Base-by-base conservation (phyloP, 2,888 invertebrate genomes). In the Pterostichus madidus region DNA sequence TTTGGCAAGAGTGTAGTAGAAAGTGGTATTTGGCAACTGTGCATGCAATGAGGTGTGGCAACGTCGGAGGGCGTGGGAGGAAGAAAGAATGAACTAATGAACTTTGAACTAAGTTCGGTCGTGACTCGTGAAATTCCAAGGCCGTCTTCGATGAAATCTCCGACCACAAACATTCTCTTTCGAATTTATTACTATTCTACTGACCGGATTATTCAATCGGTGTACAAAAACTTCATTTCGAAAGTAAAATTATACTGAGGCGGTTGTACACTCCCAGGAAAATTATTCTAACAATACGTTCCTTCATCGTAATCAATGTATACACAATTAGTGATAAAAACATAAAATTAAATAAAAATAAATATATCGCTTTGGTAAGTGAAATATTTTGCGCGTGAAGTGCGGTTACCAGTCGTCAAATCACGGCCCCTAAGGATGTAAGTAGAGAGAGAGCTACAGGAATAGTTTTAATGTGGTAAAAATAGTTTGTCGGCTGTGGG, bases 81-180 rank as follows among this genome's bases (percentile, higher is more conserved):
- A 39, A 39, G 64, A 64, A 39, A 71, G 68, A 71, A 71, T 71
- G 68, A 71, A 71, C 68, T 71, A 71, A 71, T 71, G 68, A 71
- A 71, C 68, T 71, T 71, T 71, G 68, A 71, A 71, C 68, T 39
- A 71, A 71, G 44, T 71, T 71, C 15, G 68, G 44, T 59, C 59
- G 68, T 17, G 56, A 46, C 8, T 71, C 68, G 46, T 71, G 68
- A 71, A 71, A 71, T 71, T 71, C 68, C 68, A 71, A 71, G 68
- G 68, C 39, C 68, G 39, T 2, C 39, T 44, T 15, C 68, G 39
- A 71, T 71, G 15, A 71, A 71, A 71, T 71, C 46, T 44, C 39
- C 68, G 15, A 44, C 68, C 68, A 31, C 68, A 71, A 64, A 44
- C 68, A 44, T 71, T 71, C 68, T 71, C 68, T 44, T 39, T 56